Conservation (phyloP, 1,140 invertebrate species). For the Lasaia peninsularis region DNA sequence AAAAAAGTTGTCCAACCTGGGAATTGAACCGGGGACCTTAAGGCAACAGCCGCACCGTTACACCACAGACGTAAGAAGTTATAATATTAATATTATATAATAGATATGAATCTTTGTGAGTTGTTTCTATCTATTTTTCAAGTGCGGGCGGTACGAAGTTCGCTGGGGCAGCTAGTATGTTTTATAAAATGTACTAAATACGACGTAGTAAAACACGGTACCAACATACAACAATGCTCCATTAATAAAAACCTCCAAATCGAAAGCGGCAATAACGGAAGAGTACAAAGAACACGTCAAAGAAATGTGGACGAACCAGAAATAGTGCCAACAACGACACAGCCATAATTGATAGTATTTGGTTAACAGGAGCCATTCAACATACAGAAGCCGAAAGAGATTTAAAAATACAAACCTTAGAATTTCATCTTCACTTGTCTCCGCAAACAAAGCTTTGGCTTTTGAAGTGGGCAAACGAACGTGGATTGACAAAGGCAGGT, state of each 20-base stretch:
- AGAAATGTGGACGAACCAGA: constrained; percentile 31
- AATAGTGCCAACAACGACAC: constrained; percentile 34
- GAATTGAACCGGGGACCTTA: too few relatives aligned
- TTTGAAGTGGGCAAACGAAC: constrained; percentile 59
- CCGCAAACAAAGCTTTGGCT: constrained; percentile 51
- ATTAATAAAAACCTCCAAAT: constrained; percentile 18
- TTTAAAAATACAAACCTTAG: constrained; percentile 63
- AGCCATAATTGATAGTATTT: constrained; percentile 57
- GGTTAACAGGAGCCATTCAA: constrained; percentile 64
- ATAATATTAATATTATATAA: too few relatives aligned
- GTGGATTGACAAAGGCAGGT: constrained; percentile 52
- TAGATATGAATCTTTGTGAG: too few relatives aligned
- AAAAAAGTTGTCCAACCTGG: too few relatives aligned
- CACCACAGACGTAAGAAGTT: too few relatives aligned
- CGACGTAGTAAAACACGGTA: not conserved
- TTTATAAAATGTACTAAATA: too few relatives aligned
- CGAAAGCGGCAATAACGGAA: constrained; percentile 19
- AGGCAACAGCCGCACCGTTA: too few relatives aligned
- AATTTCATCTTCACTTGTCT: constrained; percentile 58
- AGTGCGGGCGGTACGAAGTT: too few relatives aligned
- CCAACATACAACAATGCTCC: not conserved
- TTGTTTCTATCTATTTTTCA: too few relatives aligned
- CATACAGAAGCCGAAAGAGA: constrained; percentile 62
- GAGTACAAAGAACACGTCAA: constrained; percentile 22
- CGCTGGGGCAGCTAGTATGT: too few relatives aligned